These are phyloP conservation scores for Drosophila cognata DNA, from an alignment of 2,888 invertebrate species.

Conservation along the genomic window DNA sequence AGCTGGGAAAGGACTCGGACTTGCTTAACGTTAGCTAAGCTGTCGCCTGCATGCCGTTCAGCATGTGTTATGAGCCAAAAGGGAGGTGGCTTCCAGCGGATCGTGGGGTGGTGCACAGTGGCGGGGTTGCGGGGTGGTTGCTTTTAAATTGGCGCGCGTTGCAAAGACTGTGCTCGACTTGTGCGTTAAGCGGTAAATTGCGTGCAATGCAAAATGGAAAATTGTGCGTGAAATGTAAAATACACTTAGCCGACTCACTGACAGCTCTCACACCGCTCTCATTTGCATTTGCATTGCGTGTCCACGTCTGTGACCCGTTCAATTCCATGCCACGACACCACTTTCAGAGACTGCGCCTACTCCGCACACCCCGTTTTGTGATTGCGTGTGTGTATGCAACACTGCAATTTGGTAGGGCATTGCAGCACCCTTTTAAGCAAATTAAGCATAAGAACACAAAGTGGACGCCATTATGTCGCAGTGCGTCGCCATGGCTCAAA, in stretches of 20 bases:
- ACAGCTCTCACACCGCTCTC: slow-evolving; percentile 19
- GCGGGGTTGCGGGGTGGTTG: neutral
- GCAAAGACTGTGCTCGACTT: slow-evolving; percentile 34
- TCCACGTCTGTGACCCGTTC: slow-evolving; percentile 42
- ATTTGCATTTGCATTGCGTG: slow-evolving; percentile 62
- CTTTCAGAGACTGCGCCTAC: slow-evolving; percentile 39
- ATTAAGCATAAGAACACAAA: slow-evolving; percentile 83
- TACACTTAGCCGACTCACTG: slow-evolving; percentile 50
- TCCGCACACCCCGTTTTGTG: slow-evolving; percentile 46
- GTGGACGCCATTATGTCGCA: slow-evolving; percentile 83
- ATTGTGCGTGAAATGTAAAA: slow-evolving; percentile 83
- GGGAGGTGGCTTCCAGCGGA: neutral
- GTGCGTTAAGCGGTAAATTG: slow-evolving; percentile 75
- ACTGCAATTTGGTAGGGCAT: slow-evolving; percentile 38
- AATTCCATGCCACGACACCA: slow-evolving; percentile 17
- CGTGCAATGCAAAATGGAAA: slow-evolving; percentile 80
- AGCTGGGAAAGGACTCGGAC: slow-evolving; percentile 56
- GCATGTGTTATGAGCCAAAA: slow-evolving; percentile 73
- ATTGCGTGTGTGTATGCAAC: slow-evolving; percentile 24
- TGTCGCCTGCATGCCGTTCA: slow-evolving; percentile 70
- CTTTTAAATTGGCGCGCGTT: slow-evolving; percentile 23
- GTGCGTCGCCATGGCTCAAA: slow-evolving; percentile 51
- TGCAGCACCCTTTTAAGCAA: slow-evolving; percentile 80
- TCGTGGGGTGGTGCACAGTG: neutral
- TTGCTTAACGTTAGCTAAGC: slow-evolving; percentile 72